Evolutionary conservation across 2,888 invertebrate genomes (phyloP).

Genomic region (Incurvaria masculella): DNA sequence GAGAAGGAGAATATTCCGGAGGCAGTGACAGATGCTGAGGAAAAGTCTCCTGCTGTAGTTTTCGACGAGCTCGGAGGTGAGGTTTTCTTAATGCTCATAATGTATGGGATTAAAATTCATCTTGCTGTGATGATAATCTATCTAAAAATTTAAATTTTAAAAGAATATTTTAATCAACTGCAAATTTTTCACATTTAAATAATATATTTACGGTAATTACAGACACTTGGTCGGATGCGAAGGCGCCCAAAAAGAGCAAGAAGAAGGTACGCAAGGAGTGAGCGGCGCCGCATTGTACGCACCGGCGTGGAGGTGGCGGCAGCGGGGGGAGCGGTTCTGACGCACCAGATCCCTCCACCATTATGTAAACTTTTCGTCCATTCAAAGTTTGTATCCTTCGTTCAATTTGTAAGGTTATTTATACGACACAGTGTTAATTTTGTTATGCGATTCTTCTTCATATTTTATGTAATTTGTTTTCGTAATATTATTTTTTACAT

Average conservation of each 20-base stretch:
- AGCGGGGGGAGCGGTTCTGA: no score
- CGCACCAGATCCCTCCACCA: no score
- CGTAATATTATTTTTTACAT: no score
- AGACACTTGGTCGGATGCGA: constrained; percentile 77
- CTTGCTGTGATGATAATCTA: no score
- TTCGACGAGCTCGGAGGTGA: constrained; percentile 38
- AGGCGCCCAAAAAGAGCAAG: constrained; percentile 69
- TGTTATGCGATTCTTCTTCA: not conserved
- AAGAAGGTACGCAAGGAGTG: constrained; percentile 74
- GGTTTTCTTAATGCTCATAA: no score
- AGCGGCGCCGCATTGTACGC: constrained; percentile 39
- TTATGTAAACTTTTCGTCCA: no score
- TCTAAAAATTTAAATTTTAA: no score
- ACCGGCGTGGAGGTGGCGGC: no score
- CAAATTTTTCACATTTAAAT: no score
- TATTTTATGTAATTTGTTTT: not conserved
- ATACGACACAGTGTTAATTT: not conserved
- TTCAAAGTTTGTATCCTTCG: no score
- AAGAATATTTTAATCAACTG: no score
- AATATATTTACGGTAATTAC: constrained; percentile 17
- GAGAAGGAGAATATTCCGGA: constrained; percentile 37
- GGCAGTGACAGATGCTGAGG: constrained; percentile 36
- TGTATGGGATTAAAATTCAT: no score
- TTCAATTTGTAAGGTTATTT: not conserved
- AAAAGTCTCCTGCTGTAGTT: constrained; percentile 28